phyloP scores from a whole-genome alignment of 2,113 vertebrate species.

The Gracilinanus agilis region DNA sequence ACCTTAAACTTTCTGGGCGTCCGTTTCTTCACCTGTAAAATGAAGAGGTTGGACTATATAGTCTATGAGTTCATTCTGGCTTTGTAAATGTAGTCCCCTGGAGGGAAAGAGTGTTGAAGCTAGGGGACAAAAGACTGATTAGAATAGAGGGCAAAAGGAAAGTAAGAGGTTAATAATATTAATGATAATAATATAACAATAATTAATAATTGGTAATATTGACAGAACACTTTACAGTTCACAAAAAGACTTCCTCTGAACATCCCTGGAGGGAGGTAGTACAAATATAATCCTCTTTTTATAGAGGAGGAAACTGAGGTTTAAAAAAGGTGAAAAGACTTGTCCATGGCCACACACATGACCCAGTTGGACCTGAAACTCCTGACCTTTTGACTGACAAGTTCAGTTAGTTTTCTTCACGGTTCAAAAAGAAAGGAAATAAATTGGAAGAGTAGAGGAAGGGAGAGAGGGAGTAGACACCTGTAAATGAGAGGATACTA shows the following conservation, averaged over 20 bases:
- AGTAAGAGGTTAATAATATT: not conserved
- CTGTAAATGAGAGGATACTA: not conserved
- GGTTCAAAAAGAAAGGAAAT: not conserved
- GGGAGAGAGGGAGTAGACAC: not conserved
- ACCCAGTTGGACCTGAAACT: not conserved
- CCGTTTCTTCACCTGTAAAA: constrained; percentile 2
- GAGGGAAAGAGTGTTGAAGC: not conserved
- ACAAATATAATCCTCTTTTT: not conserved
- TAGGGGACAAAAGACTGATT: not conserved
- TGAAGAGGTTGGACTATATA: not conserved
- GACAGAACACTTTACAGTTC: not conserved
- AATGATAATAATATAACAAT: not conserved
- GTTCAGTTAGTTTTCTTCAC: not conserved
- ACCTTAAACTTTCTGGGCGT: not conserved
- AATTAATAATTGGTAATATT: not conserved
- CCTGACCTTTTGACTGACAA: not conserved
- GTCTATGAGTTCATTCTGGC: not conserved
- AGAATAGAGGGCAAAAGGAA: not conserved
- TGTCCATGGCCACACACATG: not conserved
- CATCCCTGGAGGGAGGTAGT: not conserved
- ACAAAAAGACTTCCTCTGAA: not conserved
- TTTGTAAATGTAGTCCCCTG: not conserved
- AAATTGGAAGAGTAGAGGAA: not conserved
- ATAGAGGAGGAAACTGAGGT: not conserved
- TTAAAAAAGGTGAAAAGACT: not conserved